Percentiles rank a stretch among this genome's conserved stretches.
Evolutionary conservation across 2,888 invertebrate species (phyloP).

Genomic region (Protula sp.): DNA sequence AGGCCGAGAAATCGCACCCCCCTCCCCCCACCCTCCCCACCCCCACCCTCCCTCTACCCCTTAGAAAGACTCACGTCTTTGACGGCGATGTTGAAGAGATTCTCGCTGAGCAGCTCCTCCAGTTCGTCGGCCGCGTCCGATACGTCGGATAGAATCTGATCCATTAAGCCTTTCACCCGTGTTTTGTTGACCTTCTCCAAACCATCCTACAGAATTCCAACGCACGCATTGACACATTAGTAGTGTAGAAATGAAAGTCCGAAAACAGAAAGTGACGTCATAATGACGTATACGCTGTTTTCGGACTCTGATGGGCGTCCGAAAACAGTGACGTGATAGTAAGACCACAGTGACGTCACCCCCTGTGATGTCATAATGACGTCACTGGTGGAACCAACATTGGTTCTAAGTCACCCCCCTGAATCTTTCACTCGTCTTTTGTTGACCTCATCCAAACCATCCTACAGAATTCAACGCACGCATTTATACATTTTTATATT

Average conservation of each 20-base stretch:
- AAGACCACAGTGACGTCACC: too few species aligned
- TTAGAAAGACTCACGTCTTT: too few species aligned
- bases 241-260: too few species aligned
- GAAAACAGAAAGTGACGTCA: too few species aligned
- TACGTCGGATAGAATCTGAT: conserved; percentile 25
- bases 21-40: too few species aligned
- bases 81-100: conserved; percentile 25
- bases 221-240: neutral
- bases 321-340: too few species aligned
- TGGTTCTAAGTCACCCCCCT: conserved; percentile 22
- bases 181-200: conserved; percentile 15
- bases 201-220: conserved; percentile 10
- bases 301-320: too few species aligned
- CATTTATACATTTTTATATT: neutral
- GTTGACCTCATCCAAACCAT: conserved; percentile 13
- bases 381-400: too few species aligned
- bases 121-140: conserved; percentile 27
- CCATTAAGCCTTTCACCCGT: conserved; percentile 21
- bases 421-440: conserved; percentile 19
- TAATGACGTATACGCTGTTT: too few species aligned
- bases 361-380: too few species aligned
- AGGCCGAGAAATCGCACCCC: too few species aligned
- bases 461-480: conserved; percentile 3
- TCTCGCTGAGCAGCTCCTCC: conserved; percentile 24
- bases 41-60: too few species aligned